Conservation (phyloP, 2,888 invertebrate species). For the Sclerodermus sp. region DNA sequence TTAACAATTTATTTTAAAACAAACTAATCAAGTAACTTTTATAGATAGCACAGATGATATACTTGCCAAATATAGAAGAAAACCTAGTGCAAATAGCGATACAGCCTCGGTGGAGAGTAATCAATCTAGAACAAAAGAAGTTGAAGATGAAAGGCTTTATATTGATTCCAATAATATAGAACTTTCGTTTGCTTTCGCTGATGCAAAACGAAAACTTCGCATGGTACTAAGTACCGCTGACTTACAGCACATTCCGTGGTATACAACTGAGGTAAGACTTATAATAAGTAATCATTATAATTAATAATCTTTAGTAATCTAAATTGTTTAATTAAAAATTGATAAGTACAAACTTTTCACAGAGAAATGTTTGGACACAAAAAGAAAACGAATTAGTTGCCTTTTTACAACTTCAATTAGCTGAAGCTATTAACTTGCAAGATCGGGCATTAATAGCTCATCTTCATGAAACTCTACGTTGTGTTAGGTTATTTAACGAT, state of each 20-base stretch:
- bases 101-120: constrained; percentile 58
- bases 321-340: neutral
- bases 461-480: constrained; percentile 81
- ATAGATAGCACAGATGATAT: constrained; percentile 87
- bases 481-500: constrained; percentile 72
- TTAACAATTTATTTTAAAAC: neutral
- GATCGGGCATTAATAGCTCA: constrained; percentile 77
- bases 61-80: constrained; percentile 87
- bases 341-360: constrained; percentile 12
- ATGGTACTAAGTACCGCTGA: constrained; percentile 89
- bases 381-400: constrained; percentile 63
- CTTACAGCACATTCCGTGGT: constrained; percentile 66
- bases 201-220: constrained; percentile 85
- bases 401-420: constrained; percentile 74
- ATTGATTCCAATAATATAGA: constrained; percentile 63
- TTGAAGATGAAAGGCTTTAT: constrained; percentile 58
- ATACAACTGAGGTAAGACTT: constrained; percentile 43
- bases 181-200: constrained; percentile 65
- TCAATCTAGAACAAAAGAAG: constrained; percentile 55
- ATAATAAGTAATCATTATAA: neutral
- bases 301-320: neutral
- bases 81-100: constrained; percentile 64
- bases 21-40: constrained; percentile 7
- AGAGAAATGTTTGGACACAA: constrained; percentile 56
- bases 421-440: constrained; percentile 80